Percentiles rank a stretch among this genome's conserved stretches.
phyloP scores from a whole-genome alignment of 2,113 vertebrate species.

The Galeopterus variegatus region DNA sequence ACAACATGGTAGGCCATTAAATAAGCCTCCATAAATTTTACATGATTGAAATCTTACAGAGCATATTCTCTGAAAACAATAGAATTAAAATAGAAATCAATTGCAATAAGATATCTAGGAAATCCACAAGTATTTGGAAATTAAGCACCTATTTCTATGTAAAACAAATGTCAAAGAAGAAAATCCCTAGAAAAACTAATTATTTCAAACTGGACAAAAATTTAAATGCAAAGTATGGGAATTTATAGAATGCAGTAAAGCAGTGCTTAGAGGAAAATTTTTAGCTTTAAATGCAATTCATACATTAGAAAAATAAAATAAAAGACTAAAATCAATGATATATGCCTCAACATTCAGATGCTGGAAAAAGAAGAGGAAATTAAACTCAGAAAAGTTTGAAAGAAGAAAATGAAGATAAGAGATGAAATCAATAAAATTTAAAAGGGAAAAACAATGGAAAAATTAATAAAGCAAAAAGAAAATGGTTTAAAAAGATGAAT shows the following conservation, averaged over 20 bases:
- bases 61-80: background rate
- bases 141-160: background rate
- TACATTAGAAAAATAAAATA: background rate
- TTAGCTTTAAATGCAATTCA: background rate
- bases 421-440: background rate
- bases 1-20: background rate
- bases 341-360: background rate
- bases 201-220: background rate
- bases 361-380: background rate
- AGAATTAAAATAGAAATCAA: conserved; percentile 5
- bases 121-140: background rate
- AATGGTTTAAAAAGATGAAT: background rate
- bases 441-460: background rate
- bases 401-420: background rate
- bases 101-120: background rate
- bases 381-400: background rate
- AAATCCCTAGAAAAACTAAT: background rate
- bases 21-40: background rate
- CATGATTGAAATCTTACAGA: background rate
- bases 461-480: background rate
- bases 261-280: background rate
- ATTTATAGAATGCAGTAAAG: background rate
- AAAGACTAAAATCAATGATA: background rate
- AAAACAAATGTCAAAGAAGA: conserved; percentile 37
- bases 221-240: background rate